phyloP scores from a whole-genome alignment of 2,888 invertebrate species.

The Pollenia labialis region DNA sequence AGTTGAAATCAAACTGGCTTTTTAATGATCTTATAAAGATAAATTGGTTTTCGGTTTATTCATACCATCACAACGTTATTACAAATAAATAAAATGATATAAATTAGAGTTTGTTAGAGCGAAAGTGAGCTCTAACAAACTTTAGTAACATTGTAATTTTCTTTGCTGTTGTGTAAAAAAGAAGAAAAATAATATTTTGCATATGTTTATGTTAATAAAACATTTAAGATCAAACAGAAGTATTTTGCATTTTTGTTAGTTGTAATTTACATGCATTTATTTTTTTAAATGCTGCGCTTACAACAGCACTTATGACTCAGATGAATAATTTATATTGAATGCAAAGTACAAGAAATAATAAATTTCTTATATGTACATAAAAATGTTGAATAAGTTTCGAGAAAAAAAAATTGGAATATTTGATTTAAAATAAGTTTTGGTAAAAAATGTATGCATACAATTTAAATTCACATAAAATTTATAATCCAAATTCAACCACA shows the following conservation, averaged over 20 bases:
- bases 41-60: too few relatives aligned
- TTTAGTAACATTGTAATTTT: not conserved
- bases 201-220: constrained; percentile 30
- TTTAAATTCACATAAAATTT: too few relatives aligned
- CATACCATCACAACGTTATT: too few relatives aligned
- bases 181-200: not conserved
- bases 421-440: not conserved
- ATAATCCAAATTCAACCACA: too few relatives aligned
- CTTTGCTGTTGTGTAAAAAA: not conserved
- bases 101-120: too few relatives aligned
- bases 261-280: constrained; percentile 15
- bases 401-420: not conserved
- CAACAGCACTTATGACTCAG: not conserved
- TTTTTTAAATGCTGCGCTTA: not conserved
- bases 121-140: too few relatives aligned
- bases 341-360: too few relatives aligned
- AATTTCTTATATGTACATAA: not conserved
- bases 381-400: not conserved
- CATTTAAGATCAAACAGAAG: constrained; percentile 8
- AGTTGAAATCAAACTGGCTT: too few relatives aligned
- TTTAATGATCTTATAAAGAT: too few relatives aligned
- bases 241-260: not conserved
- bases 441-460: too few relatives aligned
- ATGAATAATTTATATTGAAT: constrained; percentile 13
- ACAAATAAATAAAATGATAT: too few relatives aligned